These are phyloP conservation scores for Holocentrus rufus DNA, from an alignment of 2,797 vertebrate species.

Conservation along the genomic window DNA sequence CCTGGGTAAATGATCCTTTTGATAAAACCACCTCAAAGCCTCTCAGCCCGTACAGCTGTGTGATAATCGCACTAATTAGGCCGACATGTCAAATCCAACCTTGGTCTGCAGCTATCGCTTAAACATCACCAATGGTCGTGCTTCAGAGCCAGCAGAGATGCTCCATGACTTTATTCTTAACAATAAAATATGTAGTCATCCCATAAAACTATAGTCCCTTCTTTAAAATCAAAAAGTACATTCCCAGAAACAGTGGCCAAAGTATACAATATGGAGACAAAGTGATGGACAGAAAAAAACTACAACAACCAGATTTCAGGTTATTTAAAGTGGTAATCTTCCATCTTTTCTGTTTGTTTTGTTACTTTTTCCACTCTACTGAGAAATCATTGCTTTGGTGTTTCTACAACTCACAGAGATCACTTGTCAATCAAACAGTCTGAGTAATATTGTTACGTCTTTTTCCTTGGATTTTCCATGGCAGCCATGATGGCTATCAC, in stretches of 20 bases:
- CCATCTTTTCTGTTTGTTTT: neutral
- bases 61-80: slow-evolving; percentile 96
- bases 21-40: slow-evolving; percentile 88
- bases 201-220: slow-evolving; percentile 7
- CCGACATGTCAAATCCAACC: slow-evolving; percentile 79
- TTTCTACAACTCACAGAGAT: neutral
- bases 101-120: slow-evolving; percentile 38
- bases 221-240: no score
- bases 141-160: slow-evolving; percentile 13
- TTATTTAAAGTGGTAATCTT: neutral
- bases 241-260: no score
- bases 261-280: no score
- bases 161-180: slow-evolving; percentile 22
- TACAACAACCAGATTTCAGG: neutral
- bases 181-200: slow-evolving; percentile 3
- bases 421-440: neutral
- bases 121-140: slow-evolving; percentile 26
- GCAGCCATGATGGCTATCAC: neutral
- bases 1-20: slow-evolving; percentile 89
- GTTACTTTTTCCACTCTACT: neutral
- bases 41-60: slow-evolving; percentile 87
- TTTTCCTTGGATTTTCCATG: no score
- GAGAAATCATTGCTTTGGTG: neutral
- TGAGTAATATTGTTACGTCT: no score
- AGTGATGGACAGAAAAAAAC: no score